Conservation (phyloP, 2,113 vertebrate genomes). For the Peromyscus leucopus region DNA sequence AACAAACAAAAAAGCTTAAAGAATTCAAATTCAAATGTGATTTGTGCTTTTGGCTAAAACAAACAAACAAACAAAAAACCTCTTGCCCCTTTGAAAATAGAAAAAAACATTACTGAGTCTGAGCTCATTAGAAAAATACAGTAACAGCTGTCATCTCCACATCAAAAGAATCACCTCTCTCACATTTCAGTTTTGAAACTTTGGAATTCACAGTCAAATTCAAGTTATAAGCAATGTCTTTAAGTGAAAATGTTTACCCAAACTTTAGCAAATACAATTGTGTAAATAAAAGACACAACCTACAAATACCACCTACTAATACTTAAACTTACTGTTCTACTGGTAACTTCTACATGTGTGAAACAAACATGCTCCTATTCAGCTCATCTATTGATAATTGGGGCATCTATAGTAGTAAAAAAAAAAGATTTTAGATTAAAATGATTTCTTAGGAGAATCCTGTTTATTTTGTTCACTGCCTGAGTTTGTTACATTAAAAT, state of each 20-base stretch:
- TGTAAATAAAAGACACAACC: conserved; percentile 66
- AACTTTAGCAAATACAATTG: conserved; percentile 53
- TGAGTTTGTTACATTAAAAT: conserved; percentile 67
- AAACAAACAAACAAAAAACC: background rate
- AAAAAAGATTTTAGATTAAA: conserved; percentile 88
- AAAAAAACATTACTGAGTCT: conserved; percentile 54
- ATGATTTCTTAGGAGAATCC: conserved; percentile 63
- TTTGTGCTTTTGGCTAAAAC: conserved; percentile 29
- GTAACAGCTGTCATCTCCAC: conserved; percentile 55
- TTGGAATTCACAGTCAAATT: conserved; percentile 45
- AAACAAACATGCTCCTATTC: conserved; percentile 92
- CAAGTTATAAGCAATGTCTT: conserved; percentile 19
- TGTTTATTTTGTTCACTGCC: conserved; percentile 75
- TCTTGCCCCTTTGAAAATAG: conserved; percentile 42
- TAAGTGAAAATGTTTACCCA: conserved; percentile 46
- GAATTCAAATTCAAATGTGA: conserved; percentile 58
- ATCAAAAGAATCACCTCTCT: background rate
- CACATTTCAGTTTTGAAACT: background rate
- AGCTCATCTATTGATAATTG: conserved; percentile 92
- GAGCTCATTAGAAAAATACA: conserved; percentile 74
- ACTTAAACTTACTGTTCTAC: conserved; percentile 90
- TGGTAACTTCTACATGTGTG: conserved; percentile 90
- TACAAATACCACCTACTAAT: conserved; percentile 77
- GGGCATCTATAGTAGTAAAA: conserved; percentile 89
- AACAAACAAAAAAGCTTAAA: conserved; percentile 8